These are phyloP conservation scores for Heteromyza rotundicornis DNA, from an alignment of 2,888 invertebrate species.

Conservation along the genomic window DNA sequence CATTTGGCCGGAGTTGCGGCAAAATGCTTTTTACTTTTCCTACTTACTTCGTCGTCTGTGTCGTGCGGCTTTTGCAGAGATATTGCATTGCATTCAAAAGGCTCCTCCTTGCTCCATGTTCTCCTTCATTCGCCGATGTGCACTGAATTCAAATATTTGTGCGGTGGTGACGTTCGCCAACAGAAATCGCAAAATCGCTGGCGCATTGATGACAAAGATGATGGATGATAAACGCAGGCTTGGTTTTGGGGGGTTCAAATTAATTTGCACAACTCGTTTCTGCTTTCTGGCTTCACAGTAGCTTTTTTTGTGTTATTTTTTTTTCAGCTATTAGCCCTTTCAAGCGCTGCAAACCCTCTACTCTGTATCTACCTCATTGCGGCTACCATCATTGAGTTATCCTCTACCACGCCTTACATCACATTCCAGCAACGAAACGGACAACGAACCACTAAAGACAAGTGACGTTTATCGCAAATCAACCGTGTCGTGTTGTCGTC, in stretches of 20 bases:
- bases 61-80: no score
- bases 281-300: neutral
- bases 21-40: no score
- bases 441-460: neutral
- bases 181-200: neutral
- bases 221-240: conserved; percentile 20
- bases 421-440: neutral
- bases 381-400: neutral
- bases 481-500: neutral
- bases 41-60: no score
- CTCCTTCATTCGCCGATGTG: conserved; percentile 10
- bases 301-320: neutral
- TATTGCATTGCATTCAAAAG: no score
- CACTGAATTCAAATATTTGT: conserved; percentile 9
- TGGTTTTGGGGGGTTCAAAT: neutral
- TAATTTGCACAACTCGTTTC: neutral
- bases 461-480: neutral
- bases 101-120: no score
- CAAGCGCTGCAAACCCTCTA: neutral
- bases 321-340: neutral
- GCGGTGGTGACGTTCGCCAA: neutral
- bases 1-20: conserved; percentile 9
- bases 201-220: conserved; percentile 23
- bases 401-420: neutral
- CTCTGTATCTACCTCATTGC: neutral